These are phyloP conservation scores for Acleris cristana DNA, from an alignment of 2,888 invertebrate species.

Conservation along the genomic window DNA sequence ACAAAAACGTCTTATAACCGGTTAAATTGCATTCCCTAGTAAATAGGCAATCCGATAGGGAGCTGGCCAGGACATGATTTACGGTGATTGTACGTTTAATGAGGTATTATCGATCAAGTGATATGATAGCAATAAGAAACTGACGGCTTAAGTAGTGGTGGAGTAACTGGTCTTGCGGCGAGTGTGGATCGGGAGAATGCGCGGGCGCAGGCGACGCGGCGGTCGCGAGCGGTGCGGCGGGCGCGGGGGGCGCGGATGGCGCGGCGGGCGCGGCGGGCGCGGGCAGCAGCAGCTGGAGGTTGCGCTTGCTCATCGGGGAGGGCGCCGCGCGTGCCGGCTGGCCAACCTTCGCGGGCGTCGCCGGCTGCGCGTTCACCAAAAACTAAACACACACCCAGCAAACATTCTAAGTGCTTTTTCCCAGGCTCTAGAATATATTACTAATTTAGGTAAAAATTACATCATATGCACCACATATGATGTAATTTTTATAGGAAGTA, in stretches of 20 bases:
- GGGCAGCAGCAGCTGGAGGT: conserved; percentile 78
- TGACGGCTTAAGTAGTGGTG: conserved; percentile 74
- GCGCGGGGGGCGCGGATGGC: conserved; percentile 45
- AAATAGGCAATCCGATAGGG: too few relatives aligned
- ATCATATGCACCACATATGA: too few relatives aligned
- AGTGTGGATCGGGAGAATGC: too few relatives aligned
- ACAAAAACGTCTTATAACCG: too few relatives aligned
- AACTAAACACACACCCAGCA: conserved; percentile 55
- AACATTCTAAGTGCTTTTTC: too few relatives aligned
- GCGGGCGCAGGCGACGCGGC: conserved; percentile 38
- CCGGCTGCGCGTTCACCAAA: conserved; percentile 58
- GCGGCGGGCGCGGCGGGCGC: conserved; percentile 44
- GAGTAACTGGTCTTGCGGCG: conserved; percentile 60
- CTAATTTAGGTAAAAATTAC: too few relatives aligned
- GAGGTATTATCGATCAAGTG: too few relatives aligned
- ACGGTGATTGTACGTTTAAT: too few relatives aligned
- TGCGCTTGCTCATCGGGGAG: conserved; percentile 79
- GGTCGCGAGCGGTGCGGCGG: not conserved
- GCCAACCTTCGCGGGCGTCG: conserved; percentile 59
- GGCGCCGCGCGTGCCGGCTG: conserved; percentile 52
- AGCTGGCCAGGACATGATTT: too few relatives aligned
- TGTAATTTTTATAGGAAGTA: too few relatives aligned
- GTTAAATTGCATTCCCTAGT: too few relatives aligned
- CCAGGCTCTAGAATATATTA: too few relatives aligned
- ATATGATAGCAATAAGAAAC: conserved; percentile 39